Base-by-base conservation (phyloP, 1,140 invertebrate genomes). In the Zelostemma sp. region DNA sequence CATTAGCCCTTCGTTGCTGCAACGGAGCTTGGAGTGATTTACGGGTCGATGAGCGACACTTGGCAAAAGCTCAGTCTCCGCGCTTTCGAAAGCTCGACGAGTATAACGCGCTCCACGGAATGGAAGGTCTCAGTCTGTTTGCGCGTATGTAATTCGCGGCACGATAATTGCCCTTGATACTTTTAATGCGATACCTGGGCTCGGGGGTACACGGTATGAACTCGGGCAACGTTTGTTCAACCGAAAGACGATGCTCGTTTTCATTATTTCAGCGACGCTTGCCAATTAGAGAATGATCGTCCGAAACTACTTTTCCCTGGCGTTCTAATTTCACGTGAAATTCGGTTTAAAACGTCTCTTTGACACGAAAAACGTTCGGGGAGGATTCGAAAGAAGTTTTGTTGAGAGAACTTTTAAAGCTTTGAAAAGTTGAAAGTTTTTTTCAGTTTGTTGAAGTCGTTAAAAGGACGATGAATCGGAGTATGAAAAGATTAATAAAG, bases 1-100 rank as follows among this genome's bases (percentile, higher is more conserved):
- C 67, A 69, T 69, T 69, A 69, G 67, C 60, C 61, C 67, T 64
- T 69, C 55, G 31, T 28, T 56, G 57, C 46, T 54, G 33, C 48
- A 46, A 56, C 60, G 28, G 55, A 40, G 50, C 50, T 55, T 33
- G 66, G 25, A 63, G 50, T 60, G 62, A 65, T 70, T 70, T 70
- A 70, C 68, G 58, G 41, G 47, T 65, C 57, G 61, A 65, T 57
- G 57, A 70, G 67, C 61, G 67, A 70, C 67, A 61, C 55, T 57
- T 54, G 58, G 46, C 56, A 62, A 65, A 70, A 70, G 62, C 61
- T 61, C 61, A 61, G 57, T 57, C 62, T 58, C 56, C 62, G 68
- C 66, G 40, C 67, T 55, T 57, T 63, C 55, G 46, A 56, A 60
- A 64, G 60, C 61, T 61, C 47, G 18, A 45, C 33, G 38, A n/a